Conservation (phyloP, 1,140 invertebrate genomes). For the Panagrolaimus sp. region DNA sequence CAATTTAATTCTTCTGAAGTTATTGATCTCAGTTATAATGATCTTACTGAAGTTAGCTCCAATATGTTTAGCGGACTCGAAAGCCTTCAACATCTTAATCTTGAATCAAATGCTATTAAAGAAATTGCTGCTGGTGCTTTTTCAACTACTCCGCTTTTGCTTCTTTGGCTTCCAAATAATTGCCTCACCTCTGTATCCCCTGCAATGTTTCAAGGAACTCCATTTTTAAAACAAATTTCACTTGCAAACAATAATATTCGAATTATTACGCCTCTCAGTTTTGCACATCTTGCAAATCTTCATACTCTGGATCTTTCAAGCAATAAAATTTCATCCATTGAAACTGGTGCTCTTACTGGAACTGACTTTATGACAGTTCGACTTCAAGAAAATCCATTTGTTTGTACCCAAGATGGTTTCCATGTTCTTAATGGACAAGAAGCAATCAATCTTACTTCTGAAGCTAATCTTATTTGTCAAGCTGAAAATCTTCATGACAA, state of each 20-base stretch:
- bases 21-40: slow-evolving; percentile 55
- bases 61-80: slow-evolving; percentile 51
- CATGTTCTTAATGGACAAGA: slow-evolving; percentile 56
- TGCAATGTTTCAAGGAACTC: slow-evolving; percentile 53
- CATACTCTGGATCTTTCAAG: slow-evolving; percentile 53
- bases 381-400: slow-evolving; percentile 54
- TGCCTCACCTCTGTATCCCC: slow-evolving; percentile 45
- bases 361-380: not conserved
- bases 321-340: slow-evolving; percentile 50
- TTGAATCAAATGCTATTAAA: slow-evolving; percentile 53
- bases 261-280: slow-evolving; percentile 49
- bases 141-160: slow-evolving; percentile 48
- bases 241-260: slow-evolving; percentile 56
- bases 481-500: slow-evolving; percentile 41
- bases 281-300: slow-evolving; percentile 55
- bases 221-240: slow-evolving; percentile 55
- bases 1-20: slow-evolving; percentile 51
- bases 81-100: slow-evolving; percentile 52
- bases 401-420: slow-evolving; percentile 55
- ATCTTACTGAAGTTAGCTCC: slow-evolving; percentile 43
- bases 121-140: slow-evolving; percentile 53
- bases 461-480: slow-evolving; percentile 52
- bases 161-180: slow-evolving; percentile 57
- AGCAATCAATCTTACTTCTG: slow-evolving; percentile 55
- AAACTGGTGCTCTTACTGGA: slow-evolving; percentile 15